Evolutionary conservation across 2,797 vertebrate species (phyloP), one percentile per base, ranked within the genome.

Genomic region (Mionectes olivaceus): DNA sequence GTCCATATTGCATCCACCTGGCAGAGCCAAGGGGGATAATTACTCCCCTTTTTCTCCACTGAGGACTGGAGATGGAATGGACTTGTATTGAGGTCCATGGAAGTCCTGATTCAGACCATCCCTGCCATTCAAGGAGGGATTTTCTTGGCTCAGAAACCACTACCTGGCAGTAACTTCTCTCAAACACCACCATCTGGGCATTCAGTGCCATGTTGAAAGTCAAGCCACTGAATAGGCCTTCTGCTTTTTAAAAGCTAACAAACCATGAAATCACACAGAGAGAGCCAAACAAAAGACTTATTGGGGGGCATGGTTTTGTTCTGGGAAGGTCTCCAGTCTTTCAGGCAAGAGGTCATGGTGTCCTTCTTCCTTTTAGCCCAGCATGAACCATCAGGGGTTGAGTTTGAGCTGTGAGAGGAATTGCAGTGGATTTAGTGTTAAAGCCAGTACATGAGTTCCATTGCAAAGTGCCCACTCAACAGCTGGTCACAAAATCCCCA

Each of bases 401-500:
- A 61, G 61, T 7, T 5, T 59, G 77, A 61, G 67, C 77, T n/a
- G 41, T 4, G 27, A 83, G 49, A 68, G 53, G 32, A 78, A 77
- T 49, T 44, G 71, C 41, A 14, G 10, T 9, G 64, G 77, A 3
- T 73, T 93, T 56, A 17, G 55, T 37, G 57, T 44, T 83, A 53
- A 94, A 93, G 61, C 30, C 77, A 61, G 57, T 19, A 44, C 92
- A 46, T 1, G 59, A 89, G 74, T 32, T 89, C 46, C 81, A 35
- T 68, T 87, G 89, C 84, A 46, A 41, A 93, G 78, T 67, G 87
- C 87, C 89, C 87, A 70, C 91, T 93, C 92, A 89, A 91, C 94
- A 96, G 89, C 94, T 96, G 87, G 84, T 67, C 91, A 77, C 81
- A 82, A 71, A 90, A 88, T 46, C 77, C 56, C 50, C 0, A 1